Evolutionary conservation across 2,113 vertebrate species (phyloP), one percentile per base, ranked within the genome.

Genomic region (Promerops cafer): DNA sequence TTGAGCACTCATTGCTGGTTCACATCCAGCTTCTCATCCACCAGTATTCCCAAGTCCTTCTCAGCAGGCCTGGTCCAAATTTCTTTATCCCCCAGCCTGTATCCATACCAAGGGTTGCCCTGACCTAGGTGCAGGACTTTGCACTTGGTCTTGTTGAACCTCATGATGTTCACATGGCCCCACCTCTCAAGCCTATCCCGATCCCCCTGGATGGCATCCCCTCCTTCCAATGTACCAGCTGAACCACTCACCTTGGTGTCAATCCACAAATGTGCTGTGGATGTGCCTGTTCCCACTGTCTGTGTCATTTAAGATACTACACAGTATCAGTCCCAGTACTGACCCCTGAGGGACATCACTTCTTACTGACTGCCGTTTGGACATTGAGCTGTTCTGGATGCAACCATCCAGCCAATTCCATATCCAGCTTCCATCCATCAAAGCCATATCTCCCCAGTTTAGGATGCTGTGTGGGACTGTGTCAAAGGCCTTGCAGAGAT

Each of bases 261-360:
- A 60, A 40, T 26, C 14, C 13, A n/a, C 61, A 68, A 24, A 39
- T n/a, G 18, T 40, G 20, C 24, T 47, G 61, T 22, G 61, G 39
- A 45, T 53, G n/a, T 24, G 26, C 45, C 17, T 47, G 45, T 68
- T 40, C 54, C 61, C 53, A 47, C 69, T 31, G 44, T 28, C 44
- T 57, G 21, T 0, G 0, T 40, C 30, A n/a, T 26, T 53, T n/a
- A 53, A 68, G 17, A 8, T 12, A 54, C 19, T 19, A 19, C 22
- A 45, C 28, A 61, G 4, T 22, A 35, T 20, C 0, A 0, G n/a
- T 31, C n/a, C 53, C 30, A 19, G 0, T 31, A 60, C 6, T 9
- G 45, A 40, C 11, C n/a, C 24, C 7, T 21, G 61, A 26, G 6
- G 53, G 40, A 39, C 24, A 53, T 24, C n/a, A 69, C n/a, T 83